Percentiles rank a stretch among this genome's conserved stretches.
These are phyloP conservation scores for Gastrophysa polygoni DNA, from an alignment of 2,888 invertebrate genomes.

Conservation along the genomic window DNA sequence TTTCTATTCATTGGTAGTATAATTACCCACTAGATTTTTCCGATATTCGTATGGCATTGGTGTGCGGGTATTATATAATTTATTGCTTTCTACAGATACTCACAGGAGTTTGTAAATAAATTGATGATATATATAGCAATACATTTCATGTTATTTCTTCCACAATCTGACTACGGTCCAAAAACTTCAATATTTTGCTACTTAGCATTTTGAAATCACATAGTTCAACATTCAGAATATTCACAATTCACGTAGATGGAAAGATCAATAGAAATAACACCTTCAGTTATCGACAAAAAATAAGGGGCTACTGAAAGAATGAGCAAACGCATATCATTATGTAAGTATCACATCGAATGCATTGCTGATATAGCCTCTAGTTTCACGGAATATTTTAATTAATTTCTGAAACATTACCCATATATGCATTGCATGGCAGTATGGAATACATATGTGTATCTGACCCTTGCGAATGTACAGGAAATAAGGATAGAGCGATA, in stretches of 20 bases:
- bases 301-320: no score
- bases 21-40: background rate
- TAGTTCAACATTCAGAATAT: no score
- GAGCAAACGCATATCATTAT: no score
- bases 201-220: no score
- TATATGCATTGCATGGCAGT: slow-evolving; percentile 4
- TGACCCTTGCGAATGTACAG: slow-evolving; percentile 30
- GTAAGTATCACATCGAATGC: background rate
- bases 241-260: no score
- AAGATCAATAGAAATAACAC: no score
- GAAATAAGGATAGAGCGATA: slow-evolving; percentile 27
- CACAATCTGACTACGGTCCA: no score
- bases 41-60: background rate
- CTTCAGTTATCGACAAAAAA: no score
- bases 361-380: no score
- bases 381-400: background rate
- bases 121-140: background rate
- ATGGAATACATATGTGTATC: slow-evolving; percentile 23
- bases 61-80: background rate
- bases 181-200: no score
- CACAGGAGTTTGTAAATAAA: background rate
- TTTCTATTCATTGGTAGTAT: background rate
- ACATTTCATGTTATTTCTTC: background rate
- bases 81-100: background rate
- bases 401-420: background rate